Conservation (phyloP, 2,113 vertebrate species). For the Trichomycterus rosablanca region DNA sequence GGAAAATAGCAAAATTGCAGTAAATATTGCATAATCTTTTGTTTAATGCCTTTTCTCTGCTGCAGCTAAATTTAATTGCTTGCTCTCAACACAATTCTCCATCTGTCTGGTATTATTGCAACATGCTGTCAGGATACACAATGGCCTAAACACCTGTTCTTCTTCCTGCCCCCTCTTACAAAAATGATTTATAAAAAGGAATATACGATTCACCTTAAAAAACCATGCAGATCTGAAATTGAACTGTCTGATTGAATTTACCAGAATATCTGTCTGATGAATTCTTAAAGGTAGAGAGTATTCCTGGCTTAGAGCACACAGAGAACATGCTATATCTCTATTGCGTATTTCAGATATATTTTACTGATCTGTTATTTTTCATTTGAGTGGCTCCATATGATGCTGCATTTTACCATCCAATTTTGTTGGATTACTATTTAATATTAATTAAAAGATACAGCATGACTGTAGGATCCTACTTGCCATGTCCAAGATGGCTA, state of each 20-base stretch:
- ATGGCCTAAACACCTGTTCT: conserved; percentile 13
- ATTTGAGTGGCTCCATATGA: no score
- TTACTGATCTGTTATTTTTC: no score
- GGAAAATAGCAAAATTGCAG: conserved; percentile 41
- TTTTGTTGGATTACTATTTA: no score
- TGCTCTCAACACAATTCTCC: background rate
- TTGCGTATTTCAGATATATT: no score
- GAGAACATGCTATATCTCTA: no score
- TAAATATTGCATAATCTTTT: conserved; percentile 44
- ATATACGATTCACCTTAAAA: background rate
- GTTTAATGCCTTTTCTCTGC: conserved; percentile 33
- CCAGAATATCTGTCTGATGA: background rate
- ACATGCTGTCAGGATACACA: conserved; percentile 32
- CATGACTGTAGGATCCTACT: no score
- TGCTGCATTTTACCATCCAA: no score
- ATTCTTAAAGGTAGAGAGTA: conserved; percentile 5
- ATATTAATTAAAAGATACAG: no score
- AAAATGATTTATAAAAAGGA: conserved; percentile 16
- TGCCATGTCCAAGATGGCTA: no score
- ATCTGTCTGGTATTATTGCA: background rate
- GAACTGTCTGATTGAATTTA: background rate
- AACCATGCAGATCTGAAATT: background rate
- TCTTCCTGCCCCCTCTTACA: conserved; percentile 14
- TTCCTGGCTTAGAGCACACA: conserved; percentile 1
- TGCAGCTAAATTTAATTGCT: conserved; percentile 17